A percentile compares a stretch with the other conserved stretches of the same genome.
Conservation (phyloP, 2,797 vertebrate species). For the Danio kyathit region DNA sequence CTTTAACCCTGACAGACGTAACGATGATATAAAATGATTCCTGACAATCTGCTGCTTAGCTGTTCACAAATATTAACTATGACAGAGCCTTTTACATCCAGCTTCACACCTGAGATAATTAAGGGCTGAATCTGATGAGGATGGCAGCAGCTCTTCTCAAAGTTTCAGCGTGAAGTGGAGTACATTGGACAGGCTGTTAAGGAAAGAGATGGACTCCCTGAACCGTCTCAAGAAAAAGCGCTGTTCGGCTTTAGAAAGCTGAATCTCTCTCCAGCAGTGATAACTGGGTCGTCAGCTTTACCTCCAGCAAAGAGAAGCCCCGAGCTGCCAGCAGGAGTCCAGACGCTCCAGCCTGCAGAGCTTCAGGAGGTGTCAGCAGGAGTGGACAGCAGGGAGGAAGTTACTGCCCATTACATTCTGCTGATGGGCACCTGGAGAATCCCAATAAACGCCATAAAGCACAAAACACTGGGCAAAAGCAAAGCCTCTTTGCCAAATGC, state of each 20-base stretch:
- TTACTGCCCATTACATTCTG: constrained; percentile 31
- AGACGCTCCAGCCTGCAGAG: constrained; percentile 25
- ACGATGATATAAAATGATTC: constrained; percentile 21
- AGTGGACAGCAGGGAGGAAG: constrained; percentile 30
- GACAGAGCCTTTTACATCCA: constrained; percentile 16
- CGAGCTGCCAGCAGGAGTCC: constrained; percentile 17
- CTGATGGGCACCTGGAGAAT: constrained; percentile 1
- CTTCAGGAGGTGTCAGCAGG: constrained; percentile 24
- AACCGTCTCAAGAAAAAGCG: not conserved
- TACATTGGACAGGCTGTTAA: constrained; percentile 14
- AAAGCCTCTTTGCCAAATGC: not conserved
- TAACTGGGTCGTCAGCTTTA: constrained; percentile 26
- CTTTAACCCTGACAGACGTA: constrained; percentile 30
- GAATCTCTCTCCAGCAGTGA: constrained; percentile 24
- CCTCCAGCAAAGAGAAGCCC: constrained; percentile 6
- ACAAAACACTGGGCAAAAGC: not conserved
- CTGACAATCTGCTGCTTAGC: constrained; percentile 13
- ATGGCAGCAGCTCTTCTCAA: constrained; percentile 9
- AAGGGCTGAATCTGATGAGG: constrained; percentile 7
- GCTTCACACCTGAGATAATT: constrained; percentile 23
- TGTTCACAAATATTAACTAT: constrained; percentile 38
- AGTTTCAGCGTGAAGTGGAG: not conserved
- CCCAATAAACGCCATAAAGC: not conserved
- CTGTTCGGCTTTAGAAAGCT: constrained; percentile 25
- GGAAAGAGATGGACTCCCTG: constrained; percentile 11